phyloP scores from a whole-genome alignment of 30 jellyfish, hydroid and myxozoan genomes.

The Aurelia sp. region DNA sequence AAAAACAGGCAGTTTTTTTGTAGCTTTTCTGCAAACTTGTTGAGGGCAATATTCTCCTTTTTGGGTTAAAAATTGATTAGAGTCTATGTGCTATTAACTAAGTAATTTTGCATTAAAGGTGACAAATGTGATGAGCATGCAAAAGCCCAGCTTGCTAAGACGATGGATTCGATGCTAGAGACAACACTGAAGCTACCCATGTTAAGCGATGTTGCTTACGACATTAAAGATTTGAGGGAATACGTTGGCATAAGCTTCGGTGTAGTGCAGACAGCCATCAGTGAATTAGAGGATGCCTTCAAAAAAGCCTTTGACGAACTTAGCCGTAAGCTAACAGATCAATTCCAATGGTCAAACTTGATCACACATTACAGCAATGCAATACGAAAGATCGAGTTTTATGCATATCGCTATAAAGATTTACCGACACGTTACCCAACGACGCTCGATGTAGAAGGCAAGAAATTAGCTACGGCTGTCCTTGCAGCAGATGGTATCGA shows the following conservation, averaged over 20 bases:
- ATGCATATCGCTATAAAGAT: constrained; percentile 28
- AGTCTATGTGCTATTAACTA: neutral
- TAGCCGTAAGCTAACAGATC: neutral
- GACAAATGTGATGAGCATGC: constrained; percentile 45
- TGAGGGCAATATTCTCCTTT: no score
- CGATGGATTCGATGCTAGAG: constrained; percentile 57
- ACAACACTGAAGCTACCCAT: constrained; percentile 45
- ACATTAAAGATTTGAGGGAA: constrained; percentile 49
- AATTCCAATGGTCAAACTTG: constrained; percentile 42
- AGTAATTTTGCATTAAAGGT: neutral
- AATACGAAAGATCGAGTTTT: constrained; percentile 15
- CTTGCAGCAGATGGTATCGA: constrained; percentile 33
- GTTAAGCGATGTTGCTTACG: constrained; percentile 47
- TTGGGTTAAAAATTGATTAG: no score
- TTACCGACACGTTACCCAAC: constrained; percentile 12
- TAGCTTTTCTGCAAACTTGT: no score
- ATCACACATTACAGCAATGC: constrained; percentile 33
- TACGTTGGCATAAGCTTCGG: constrained; percentile 40
- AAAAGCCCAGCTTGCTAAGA: constrained; percentile 31
- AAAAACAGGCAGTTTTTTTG: no score
- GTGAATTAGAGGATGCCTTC: constrained; percentile 13
- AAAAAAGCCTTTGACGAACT: constrained; percentile 13
- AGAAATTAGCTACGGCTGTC: constrained; percentile 32
- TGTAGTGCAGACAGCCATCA: constrained; percentile 33
- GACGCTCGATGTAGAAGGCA: constrained; percentile 10